phyloP scores from a whole-genome alignment of 2,888 invertebrate genomes.

The Crepidodera aurea region DNA sequence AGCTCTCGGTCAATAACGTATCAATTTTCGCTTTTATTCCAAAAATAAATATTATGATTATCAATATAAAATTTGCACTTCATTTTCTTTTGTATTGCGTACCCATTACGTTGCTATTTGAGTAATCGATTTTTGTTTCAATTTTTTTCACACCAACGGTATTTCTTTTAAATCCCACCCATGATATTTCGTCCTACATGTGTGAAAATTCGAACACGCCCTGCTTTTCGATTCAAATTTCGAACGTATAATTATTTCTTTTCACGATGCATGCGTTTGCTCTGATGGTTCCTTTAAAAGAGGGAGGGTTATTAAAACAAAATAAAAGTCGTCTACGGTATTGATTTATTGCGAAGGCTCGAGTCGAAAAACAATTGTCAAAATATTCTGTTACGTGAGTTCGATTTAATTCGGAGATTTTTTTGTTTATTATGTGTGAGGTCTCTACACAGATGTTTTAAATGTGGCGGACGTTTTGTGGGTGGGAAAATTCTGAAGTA shows the following conservation, averaged over 20 bases:
- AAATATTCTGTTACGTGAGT: conserved; percentile 41
- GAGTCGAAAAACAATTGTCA: conserved; percentile 45
- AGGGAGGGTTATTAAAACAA: conserved; percentile 47
- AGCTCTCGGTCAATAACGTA: no score
- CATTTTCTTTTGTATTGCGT: no score
- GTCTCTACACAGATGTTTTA: not conserved
- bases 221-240: conserved; percentile 16
- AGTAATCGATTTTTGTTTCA: no score
- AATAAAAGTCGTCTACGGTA: conserved; percentile 42
- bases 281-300: conserved; percentile 4
- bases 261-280: conserved; percentile 2
- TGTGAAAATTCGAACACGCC: conserved; percentile 6
- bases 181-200: not conserved
- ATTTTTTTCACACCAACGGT: not conserved
- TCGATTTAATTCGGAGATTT: conserved; percentile 12
- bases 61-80: no score
- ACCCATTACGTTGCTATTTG: no score
- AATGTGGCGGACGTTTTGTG: not conserved
- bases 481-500: not conserved
- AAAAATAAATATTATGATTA: no score
- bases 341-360: conserved; percentile 42
- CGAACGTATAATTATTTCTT: conserved; percentile 16
- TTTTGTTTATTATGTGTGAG: conserved; percentile 10
- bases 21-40: no score
- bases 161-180: not conserved